Base-by-base conservation (phyloP, 2,888 invertebrate species). In the Dimorphilus gyrociliatus region DNA sequence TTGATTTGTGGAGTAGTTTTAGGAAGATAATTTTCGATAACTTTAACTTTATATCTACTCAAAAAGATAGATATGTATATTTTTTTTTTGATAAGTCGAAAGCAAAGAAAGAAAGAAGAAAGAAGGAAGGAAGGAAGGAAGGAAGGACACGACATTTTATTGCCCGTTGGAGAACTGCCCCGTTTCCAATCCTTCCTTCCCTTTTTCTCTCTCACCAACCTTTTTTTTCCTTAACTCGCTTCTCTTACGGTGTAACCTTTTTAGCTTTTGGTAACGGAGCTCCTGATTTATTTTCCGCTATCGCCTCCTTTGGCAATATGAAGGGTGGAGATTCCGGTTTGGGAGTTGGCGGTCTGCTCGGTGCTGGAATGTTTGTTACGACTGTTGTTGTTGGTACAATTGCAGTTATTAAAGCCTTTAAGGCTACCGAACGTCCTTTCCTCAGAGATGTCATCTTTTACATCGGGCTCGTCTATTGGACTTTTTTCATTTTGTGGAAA, bases 211-310 rank as follows among this genome's bases (percentile, higher is more conserved):
- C n/a, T n/a, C n/a, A n/a, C n/a, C n/a, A n/a, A n/a, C n/a, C n/a
- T n/a, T n/a, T n/a, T n/a, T n/a, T n/a, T n/a, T n/a, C n/a, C n/a
- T n/a, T n/a, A n/a, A n/a, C n/a, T n/a, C n/a, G n/a, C n/a, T n/a
- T n/a, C 25, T 25, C 16, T 16, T 34, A 67, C 49, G 75, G 75
- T 3, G 73, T 75, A 7, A 75, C 75, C 12, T 66, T 76, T 41
- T 51, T 76, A 43, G 74, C 75, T 1, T 72, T 76, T 50, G 75
- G 75, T 15, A 76, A 76, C 50, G 74, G 75, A 24, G 70, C 74
- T 1, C 73, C 75, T 3, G 76, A 76, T 52, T 65, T 76, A 32
- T 74, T 75, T 46, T 70, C 73, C 7, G 67, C 71, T 8, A 50
- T 75, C 12, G 70, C 70, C 23, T 65, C 66, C 5, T 63, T 67